These are phyloP conservation scores for Perizoma affinitatum DNA, from an alignment of 2,888 invertebrate genomes.

Conservation along the genomic window DNA sequence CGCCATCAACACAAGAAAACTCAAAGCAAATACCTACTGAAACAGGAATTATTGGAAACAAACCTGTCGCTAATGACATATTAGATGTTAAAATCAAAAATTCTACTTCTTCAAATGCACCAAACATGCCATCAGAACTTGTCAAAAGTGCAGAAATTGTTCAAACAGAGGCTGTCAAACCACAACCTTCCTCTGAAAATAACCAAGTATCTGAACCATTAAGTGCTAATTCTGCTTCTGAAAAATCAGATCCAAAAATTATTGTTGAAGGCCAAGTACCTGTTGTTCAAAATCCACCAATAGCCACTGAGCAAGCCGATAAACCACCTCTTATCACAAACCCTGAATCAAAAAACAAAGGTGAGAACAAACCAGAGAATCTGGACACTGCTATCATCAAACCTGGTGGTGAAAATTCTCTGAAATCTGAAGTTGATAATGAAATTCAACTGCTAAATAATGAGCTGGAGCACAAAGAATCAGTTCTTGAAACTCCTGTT, in stretches of 20 bases:
- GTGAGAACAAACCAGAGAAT: conserved; percentile 6
- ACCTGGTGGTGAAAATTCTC: conserved; percentile 12
- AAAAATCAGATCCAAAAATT: conserved; percentile 8
- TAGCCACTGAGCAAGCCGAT: conserved; percentile 14
- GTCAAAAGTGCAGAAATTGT: conserved; percentile 7
- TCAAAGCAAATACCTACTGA: conserved; percentile 19
- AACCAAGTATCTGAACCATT: conserved; percentile 15
- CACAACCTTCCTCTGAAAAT: conserved; percentile 25
- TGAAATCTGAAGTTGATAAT: conserved; percentile 25
- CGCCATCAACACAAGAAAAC: conserved; percentile 27
- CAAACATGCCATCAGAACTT: conserved; percentile 10
- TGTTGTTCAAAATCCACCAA: conserved; percentile 12
- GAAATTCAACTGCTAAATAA: conserved; percentile 23
- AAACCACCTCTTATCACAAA: conserved; percentile 11
- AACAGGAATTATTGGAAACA: conserved; percentile 14
- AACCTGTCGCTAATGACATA: conserved; percentile 22
- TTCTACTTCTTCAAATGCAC: conserved; percentile 8
- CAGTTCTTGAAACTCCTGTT: conserved; percentile 41
- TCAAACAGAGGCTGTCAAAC: conserved; percentile 21
- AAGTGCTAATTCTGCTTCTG: conserved; percentile 19
- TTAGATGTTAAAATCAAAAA: conserved; percentile 31
- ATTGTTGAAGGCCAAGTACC: conserved; percentile 22
- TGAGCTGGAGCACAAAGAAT: conserved; percentile 40
- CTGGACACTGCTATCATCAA: conserved; percentile 25
- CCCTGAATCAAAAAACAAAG: conserved; percentile 14